These are phyloP conservation scores for Apogon talboti DNA, from an alignment of 2,797 vertebrate species.

Conservation along the genomic window DNA sequence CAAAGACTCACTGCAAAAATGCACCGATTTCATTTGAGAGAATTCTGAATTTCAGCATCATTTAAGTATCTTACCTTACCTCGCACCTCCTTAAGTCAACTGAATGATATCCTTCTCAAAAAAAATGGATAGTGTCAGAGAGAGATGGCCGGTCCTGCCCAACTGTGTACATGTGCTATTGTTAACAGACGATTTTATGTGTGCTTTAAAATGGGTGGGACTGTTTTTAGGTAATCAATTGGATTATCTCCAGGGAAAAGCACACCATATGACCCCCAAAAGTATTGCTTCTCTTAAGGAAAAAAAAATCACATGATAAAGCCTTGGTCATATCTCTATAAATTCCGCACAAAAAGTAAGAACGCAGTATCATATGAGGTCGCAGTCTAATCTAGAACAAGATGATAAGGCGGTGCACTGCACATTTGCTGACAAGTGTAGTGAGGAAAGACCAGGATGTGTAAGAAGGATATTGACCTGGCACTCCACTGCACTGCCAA, in stretches of 20 bases:
- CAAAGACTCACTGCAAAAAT: not conserved
- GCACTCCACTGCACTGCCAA: constrained; percentile 9
- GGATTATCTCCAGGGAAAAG: constrained; percentile 37
- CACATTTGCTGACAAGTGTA: too few relatives aligned
- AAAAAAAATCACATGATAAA: constrained; percentile 47
- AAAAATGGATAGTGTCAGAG: constrained; percentile 10
- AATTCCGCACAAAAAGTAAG: not conserved
- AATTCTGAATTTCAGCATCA: not conserved
- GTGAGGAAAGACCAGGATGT: constrained; percentile 76
- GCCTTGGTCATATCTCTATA: constrained; percentile 37
- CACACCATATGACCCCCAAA: constrained; percentile 1
- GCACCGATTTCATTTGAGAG: not conserved
- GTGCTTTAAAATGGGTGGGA: constrained; percentile 76
- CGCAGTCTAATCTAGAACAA: not conserved
- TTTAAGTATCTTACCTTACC: constrained; percentile 59
- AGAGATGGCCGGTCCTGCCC: constrained; percentile 41
- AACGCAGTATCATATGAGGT: constrained; percentile 1
- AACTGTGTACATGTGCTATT: constrained; percentile 47
- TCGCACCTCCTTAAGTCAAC: constrained; percentile 22
- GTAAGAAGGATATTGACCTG: constrained; percentile 67
- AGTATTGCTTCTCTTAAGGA: not conserved
- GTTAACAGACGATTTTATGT: constrained; percentile 52
- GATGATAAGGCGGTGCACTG: constrained; percentile 3
- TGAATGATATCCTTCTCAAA: constrained; percentile 26
- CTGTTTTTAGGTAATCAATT: constrained; percentile 53